Conservation (phyloP, 2,888 invertebrate genomes). For the Microplitis deprimator region DNA sequence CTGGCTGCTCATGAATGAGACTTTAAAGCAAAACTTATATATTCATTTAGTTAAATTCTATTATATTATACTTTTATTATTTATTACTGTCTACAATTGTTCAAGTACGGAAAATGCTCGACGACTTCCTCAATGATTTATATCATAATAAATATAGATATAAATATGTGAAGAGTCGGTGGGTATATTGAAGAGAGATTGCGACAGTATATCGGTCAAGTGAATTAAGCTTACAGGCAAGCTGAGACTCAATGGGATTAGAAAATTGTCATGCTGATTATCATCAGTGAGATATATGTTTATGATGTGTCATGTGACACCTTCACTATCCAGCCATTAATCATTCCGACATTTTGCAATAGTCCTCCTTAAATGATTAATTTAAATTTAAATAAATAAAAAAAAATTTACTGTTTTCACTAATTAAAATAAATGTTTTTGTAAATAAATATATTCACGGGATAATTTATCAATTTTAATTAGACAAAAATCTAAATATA, state of each 20-base stretch:
- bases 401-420: too few relatives aligned
- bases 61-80: slow-evolving; percentile 6
- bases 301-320: slow-evolving; percentile 21
- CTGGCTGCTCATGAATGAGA: slow-evolving; percentile 61
- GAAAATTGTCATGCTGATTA: slow-evolving; percentile 39
- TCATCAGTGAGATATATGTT: background rate
- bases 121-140: background rate
- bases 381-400: background rate
- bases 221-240: slow-evolving; percentile 32
- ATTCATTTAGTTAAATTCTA: slow-evolving; percentile 3
- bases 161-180: slow-evolving; percentile 4
- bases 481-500: background rate
- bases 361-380: background rate
- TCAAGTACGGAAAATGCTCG: background rate
- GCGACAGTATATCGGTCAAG: slow-evolving; percentile 33
- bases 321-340: slow-evolving; percentile 11
- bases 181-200: slow-evolving; percentile 5
- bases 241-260: slow-evolving; percentile 30
- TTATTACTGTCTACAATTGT: slow-evolving; percentile 15
- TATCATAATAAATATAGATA: background rate
- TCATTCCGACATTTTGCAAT: background rate
- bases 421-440: background rate
- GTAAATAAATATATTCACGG: background rate
- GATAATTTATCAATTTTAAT: background rate
- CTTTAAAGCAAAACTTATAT: slow-evolving; percentile 35